A percentile compares a stretch with the other conserved stretches of the same genome.
phyloP scores from a whole-genome alignment of 2,888 invertebrate species.

The Leucoptera coffeella region DNA sequence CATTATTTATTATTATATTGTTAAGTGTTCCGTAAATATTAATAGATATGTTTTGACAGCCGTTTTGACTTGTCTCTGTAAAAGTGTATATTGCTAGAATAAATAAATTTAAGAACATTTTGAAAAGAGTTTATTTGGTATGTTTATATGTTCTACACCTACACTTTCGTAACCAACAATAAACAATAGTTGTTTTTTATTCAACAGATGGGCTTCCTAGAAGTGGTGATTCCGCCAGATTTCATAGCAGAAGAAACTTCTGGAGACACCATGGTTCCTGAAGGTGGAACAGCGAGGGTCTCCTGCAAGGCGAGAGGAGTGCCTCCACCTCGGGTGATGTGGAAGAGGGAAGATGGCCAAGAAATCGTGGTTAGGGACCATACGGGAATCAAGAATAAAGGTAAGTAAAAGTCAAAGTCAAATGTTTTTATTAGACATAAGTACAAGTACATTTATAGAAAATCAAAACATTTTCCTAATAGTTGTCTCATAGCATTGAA shows the following conservation, averaged over 20 bases:
- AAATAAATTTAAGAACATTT: no score
- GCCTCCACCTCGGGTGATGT: constrained; percentile 66
- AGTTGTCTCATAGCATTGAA: no score
- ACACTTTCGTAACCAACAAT: no score
- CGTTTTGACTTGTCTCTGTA: no score
- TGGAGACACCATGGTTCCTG: constrained; percentile 74
- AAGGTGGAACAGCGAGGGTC: constrained; percentile 61
- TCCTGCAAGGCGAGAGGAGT: constrained; percentile 65
- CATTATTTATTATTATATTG: no score
- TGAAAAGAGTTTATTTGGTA: no score
- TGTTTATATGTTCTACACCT: no score
- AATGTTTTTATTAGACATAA: background rate
- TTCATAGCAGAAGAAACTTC: constrained; percentile 73
- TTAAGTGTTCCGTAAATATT: no score
- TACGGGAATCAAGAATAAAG: constrained; percentile 51
- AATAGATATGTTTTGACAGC: no score
- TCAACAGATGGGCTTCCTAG: constrained; percentile 66
- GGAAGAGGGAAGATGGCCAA: constrained; percentile 71
- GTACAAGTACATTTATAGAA: background rate
- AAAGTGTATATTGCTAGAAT: no score
- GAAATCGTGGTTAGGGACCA: constrained; percentile 67
- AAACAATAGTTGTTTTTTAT: background rate
- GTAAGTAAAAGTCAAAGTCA: no score
- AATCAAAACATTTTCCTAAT: background rate
- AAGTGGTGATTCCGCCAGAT: constrained; percentile 78